These are phyloP conservation scores for Perizoma affinitatum DNA, from an alignment of 2,888 invertebrate genomes.

Conservation along the genomic window DNA sequence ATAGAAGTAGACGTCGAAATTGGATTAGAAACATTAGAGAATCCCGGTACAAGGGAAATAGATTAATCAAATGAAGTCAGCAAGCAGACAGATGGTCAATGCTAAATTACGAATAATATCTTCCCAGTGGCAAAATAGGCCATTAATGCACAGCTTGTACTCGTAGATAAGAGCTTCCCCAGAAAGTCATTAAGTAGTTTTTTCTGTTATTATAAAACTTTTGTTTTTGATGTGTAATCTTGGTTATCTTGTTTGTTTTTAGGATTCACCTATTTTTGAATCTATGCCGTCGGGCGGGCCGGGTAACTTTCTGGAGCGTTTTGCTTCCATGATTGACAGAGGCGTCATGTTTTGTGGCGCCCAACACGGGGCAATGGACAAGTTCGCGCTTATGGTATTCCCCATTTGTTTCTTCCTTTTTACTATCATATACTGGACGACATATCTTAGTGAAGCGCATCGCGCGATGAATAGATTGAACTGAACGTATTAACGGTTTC, in stretches of 20 bases:
- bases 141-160: constrained; percentile 30
- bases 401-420: constrained; percentile 84
- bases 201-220: constrained; percentile 1
- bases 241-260: constrained; percentile 26
- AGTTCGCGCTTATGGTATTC: constrained; percentile 85
- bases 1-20: constrained; percentile 16
- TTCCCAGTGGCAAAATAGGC: constrained; percentile 18
- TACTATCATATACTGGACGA: constrained; percentile 85
- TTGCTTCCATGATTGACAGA: constrained; percentile 75
- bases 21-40: constrained; percentile 14
- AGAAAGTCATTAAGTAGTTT: constrained; percentile 9
- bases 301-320: constrained; percentile 56
- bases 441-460: constrained; percentile 84
- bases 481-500: constrained; percentile 33
- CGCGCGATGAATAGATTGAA: constrained; percentile 58
- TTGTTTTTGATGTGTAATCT: neutral
- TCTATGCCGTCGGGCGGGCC: constrained; percentile 62
- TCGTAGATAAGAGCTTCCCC: constrained; percentile 24
- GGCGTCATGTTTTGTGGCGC: constrained; percentile 86
- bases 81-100: constrained; percentile 4
- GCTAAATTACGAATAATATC: constrained; percentile 11
- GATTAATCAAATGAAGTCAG: constrained; percentile 13
- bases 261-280: constrained; percentile 79
- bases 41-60: constrained; percentile 17
- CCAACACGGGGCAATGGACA: constrained; percentile 84